Percentiles rank a stretch among this genome's conserved stretches.
phyloP scores from a whole-genome alignment of 2,113 vertebrate genomes.

The Mungos mungo region DNA sequence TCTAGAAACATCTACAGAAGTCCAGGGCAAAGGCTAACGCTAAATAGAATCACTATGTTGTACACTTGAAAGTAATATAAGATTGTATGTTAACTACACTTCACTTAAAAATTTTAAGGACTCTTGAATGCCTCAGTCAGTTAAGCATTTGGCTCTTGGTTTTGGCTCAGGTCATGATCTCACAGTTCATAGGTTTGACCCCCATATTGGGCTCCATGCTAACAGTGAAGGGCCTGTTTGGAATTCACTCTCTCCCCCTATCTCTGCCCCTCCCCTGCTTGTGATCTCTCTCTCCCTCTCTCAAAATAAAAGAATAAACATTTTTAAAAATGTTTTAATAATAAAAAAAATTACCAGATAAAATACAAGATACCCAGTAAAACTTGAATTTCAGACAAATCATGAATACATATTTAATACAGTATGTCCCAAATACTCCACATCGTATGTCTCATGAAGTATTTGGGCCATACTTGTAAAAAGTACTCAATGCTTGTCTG shows the following conservation, averaged over 20 bases:
- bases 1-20: conserved; percentile 26
- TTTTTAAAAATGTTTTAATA: not conserved
- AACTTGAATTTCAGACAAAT: not conserved
- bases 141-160: too few species aligned
- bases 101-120: not conserved
- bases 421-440: not conserved
- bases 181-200: too few species aligned
- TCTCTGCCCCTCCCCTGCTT: too few species aligned
- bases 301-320: not conserved
- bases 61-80: not conserved
- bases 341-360: not conserved
- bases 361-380: not conserved
- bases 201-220: too few species aligned
- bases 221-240: too few species aligned
- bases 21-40: not conserved
- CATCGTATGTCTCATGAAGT: not conserved
- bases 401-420: not conserved
- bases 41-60: not conserved
- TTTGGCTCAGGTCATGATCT: too few species aligned
- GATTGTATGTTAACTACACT: not conserved
- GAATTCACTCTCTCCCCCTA: too few species aligned
- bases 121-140: too few species aligned
- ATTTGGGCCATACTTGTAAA: not conserved
- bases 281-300: too few species aligned
- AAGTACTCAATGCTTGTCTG: not conserved